Percentiles rank a stretch among this genome's conserved stretches.
phyloP scores from a whole-genome alignment of 2,888 invertebrate species.

The Dorcus hopei region DNA sequence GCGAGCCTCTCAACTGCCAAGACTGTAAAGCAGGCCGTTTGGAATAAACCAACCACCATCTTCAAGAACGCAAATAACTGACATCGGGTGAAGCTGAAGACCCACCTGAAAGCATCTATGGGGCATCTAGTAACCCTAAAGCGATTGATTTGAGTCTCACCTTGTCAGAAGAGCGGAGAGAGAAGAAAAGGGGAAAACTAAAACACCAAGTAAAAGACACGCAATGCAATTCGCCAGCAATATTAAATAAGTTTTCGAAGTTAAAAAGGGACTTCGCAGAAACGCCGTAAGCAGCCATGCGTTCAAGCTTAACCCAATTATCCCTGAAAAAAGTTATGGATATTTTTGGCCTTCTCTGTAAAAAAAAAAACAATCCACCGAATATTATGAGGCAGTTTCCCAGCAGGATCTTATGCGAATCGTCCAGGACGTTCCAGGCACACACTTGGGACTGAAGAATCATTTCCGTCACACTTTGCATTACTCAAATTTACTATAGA shows the following conservation, averaged over 20 bases:
- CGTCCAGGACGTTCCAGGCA: slow-evolving; percentile 50
- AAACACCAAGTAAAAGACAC: slow-evolving; percentile 53
- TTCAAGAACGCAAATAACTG: slow-evolving; percentile 56
- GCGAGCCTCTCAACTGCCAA: slow-evolving; percentile 55
- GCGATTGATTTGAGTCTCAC: slow-evolving; percentile 33
- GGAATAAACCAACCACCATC: slow-evolving; percentile 56
- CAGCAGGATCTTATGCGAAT: slow-evolving; percentile 54
- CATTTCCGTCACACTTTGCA: slow-evolving; percentile 5
- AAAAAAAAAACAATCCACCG: slow-evolving; percentile 46
- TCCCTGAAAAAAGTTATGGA: slow-evolving; percentile 43
- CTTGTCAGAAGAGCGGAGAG: slow-evolving; percentile 55
- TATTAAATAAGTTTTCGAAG: slow-evolving; percentile 54
- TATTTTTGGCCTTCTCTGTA: not conserved
- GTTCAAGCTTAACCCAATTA: slow-evolving; percentile 56
- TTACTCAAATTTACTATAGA: not conserved
- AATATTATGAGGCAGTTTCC: slow-evolving; percentile 55
- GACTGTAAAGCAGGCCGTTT: slow-evolving; percentile 52
- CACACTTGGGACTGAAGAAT: slow-evolving; percentile 12
- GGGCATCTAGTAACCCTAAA: not conserved
- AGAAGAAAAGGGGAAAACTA: slow-evolving; percentile 56
- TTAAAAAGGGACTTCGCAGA: slow-evolving; percentile 55
- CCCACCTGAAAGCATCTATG: slow-evolving; percentile 49
- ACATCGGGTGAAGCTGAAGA: slow-evolving; percentile 55
- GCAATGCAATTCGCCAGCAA: slow-evolving; percentile 54
- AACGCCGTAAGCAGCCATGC: slow-evolving; percentile 57